Evolutionary conservation across 2,888 invertebrate species (phyloP).

Genomic region (Pharmacophagus antenor): DNA sequence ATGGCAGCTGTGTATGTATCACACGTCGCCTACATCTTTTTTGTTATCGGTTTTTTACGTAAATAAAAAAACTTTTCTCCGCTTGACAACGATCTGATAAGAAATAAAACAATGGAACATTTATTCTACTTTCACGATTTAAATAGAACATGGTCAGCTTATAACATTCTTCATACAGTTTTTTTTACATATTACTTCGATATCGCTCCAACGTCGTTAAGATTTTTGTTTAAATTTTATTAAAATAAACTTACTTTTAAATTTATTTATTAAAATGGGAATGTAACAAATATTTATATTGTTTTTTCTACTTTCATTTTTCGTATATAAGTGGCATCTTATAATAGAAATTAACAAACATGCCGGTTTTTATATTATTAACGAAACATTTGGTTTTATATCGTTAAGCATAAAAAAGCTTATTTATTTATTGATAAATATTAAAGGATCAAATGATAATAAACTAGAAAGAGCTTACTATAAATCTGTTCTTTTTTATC

Average conservation of each 20-base stretch:
- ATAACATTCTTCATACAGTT: not conserved
- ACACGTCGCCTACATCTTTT: constrained; percentile 37
- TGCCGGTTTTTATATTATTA: too few species aligned
- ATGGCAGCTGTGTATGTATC: constrained; percentile 30
- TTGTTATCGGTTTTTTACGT: constrained; percentile 39
- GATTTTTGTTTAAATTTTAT: not conserved
- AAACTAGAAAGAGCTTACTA: too few species aligned
- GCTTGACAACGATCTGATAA: constrained; percentile 26
- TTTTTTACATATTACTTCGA: not conserved
- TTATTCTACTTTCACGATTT: constrained; percentile 28
- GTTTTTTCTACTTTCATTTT: too few species aligned
- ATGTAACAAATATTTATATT: not conserved
- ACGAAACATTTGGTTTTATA: too few species aligned
- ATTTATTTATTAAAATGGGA: not conserved
- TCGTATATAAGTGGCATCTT: too few species aligned
- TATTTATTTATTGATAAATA: too few species aligned
- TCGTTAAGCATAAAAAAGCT: too few species aligned
- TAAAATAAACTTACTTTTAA: not conserved
- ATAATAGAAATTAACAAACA: too few species aligned
- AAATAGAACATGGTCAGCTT: constrained; percentile 15
- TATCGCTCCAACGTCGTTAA: not conserved
- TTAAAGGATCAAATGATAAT: too few species aligned
- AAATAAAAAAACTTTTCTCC: constrained; percentile 25
- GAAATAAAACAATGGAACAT: constrained; percentile 25
- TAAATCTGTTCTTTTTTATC: too few species aligned